These are phyloP conservation scores for Penaeus vannamei DNA, from an alignment of 1,140 invertebrate species.

Conservation along the genomic window DNA sequence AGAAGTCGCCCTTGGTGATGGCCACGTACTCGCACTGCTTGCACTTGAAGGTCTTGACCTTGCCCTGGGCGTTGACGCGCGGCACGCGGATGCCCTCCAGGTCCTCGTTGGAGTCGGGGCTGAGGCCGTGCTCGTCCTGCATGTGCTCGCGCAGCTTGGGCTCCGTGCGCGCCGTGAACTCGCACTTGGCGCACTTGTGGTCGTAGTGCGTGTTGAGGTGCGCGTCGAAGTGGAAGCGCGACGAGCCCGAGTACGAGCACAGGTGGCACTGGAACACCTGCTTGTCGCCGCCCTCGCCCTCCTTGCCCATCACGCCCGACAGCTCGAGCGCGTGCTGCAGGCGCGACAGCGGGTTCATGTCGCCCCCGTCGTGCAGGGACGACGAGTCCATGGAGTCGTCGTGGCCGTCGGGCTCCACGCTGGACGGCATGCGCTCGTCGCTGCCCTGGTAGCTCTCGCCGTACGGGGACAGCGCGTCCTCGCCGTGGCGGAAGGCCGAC, in stretches of 20 bases:
- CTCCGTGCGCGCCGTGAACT: constrained; percentile 77
- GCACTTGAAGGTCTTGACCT: constrained; percentile 91
- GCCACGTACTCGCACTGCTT: constrained; percentile 91
- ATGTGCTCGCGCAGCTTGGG: constrained; percentile 77
- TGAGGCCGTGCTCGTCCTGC: constrained; percentile 71
- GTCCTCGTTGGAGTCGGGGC: constrained; percentile 75
- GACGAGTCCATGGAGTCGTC: constrained; percentile 51
- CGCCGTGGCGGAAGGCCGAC: constrained; percentile 29
- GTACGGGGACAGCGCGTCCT: constrained; percentile 49
- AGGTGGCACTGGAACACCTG: constrained; percentile 70
- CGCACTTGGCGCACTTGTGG: constrained; percentile 74
- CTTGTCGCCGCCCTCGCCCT: constrained; percentile 42
- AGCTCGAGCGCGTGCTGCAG: constrained; percentile 68
- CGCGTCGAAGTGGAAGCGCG: constrained; percentile 73
- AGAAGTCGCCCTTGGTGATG: constrained; percentile 92
- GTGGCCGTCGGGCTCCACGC: constrained; percentile 30
- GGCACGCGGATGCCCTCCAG: constrained; percentile 79
- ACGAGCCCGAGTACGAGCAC: constrained; percentile 71
- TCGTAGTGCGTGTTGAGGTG: constrained; percentile 76
- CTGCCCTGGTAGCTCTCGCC: constrained; percentile 46
- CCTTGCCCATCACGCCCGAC: constrained; percentile 54
- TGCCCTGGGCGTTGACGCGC: constrained; percentile 78
- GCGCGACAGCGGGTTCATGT: constrained; percentile 67
- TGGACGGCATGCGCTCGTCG: constrained; percentile 43
- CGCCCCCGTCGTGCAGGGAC: constrained; percentile 20